Conservation (phyloP, 2,888 invertebrate genomes). For the Torymus auratus region DNA sequence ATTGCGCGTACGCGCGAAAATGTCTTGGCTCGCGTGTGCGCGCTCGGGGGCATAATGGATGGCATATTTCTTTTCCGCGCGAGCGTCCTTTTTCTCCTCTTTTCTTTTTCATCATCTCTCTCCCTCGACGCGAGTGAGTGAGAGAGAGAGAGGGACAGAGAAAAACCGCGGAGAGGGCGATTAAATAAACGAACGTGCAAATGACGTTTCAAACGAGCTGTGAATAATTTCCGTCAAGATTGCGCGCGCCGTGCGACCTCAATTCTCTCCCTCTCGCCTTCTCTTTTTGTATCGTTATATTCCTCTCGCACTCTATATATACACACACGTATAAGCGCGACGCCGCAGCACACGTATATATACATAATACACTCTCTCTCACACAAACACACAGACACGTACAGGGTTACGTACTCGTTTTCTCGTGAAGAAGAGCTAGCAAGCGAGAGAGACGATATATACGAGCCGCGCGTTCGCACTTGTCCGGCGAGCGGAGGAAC, state of each 20-base stretch:
- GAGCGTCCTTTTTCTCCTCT: not conserved
- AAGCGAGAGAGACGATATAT: conserved; percentile 38
- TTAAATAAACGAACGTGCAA: conserved; percentile 52
- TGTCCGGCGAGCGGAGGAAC: conserved; percentile 65
- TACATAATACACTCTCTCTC: too few species aligned
- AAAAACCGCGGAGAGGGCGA: conserved; percentile 11
- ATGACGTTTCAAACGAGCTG: conserved; percentile 53
- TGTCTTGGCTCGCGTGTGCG: not conserved
- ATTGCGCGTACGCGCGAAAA: not conserved
- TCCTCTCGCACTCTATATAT: not conserved
- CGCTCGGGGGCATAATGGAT: not conserved
- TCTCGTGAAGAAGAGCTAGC: conserved; percentile 60
- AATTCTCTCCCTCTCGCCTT: conserved; percentile 19
- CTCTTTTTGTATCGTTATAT: not conserved
- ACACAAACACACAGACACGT: too few species aligned
- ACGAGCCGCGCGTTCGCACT: conserved; percentile 66
- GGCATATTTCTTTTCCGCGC: too few species aligned
- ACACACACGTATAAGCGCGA: too few species aligned
- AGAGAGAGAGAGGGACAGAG: conserved; percentile 2
- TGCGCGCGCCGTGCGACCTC: conserved; percentile 51
- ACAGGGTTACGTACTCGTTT: conserved; percentile 60
- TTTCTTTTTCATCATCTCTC: not conserved
- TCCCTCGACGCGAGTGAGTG: not conserved
- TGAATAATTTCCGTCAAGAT: conserved; percentile 54
- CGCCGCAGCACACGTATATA: too few species aligned